Evolutionary conservation across 2,113 vertebrate species (phyloP).

Genomic region (Falco punctatus): DNA sequence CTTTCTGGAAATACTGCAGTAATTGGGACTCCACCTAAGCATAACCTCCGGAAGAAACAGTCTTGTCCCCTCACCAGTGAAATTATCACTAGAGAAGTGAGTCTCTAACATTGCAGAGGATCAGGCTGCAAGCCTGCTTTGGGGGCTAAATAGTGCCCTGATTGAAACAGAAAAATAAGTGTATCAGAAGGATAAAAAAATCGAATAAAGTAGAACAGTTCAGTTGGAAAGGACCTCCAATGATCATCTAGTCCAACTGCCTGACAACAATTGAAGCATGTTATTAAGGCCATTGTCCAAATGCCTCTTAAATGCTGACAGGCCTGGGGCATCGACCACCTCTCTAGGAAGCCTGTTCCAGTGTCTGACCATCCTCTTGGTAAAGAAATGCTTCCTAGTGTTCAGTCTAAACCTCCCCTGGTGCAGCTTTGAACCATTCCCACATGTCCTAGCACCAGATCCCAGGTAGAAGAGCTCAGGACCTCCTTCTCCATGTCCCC

Average conservation of each 20-base stretch:
- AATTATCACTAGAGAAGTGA: neutral
- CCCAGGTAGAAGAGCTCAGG: neutral
- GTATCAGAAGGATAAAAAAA: neutral
- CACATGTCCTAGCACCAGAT: rapidly evolving
- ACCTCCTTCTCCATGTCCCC: neutral
- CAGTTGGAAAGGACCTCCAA: neutral
- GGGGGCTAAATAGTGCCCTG: neutral
- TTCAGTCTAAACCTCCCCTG: neutral
- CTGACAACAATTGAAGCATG: neutral
- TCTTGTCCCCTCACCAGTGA: neutral
- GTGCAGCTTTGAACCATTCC: neutral
- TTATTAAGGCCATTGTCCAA: neutral
- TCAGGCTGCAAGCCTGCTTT: neutral
- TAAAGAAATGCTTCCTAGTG: neutral
- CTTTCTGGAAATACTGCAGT: neutral
- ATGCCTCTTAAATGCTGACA: neutral
- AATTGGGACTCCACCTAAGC: neutral
- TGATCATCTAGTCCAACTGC: neutral
- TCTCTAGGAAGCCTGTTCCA: neutral
- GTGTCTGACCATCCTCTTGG: neutral
- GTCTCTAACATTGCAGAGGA: neutral
- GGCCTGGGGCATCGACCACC: rapidly evolving
- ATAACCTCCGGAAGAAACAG: neutral
- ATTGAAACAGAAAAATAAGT: neutral
- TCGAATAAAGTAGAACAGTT: neutral